Base-by-base conservation (phyloP, 2,797 vertebrate genomes). In the Chaetophractus vellerosus region DNA sequence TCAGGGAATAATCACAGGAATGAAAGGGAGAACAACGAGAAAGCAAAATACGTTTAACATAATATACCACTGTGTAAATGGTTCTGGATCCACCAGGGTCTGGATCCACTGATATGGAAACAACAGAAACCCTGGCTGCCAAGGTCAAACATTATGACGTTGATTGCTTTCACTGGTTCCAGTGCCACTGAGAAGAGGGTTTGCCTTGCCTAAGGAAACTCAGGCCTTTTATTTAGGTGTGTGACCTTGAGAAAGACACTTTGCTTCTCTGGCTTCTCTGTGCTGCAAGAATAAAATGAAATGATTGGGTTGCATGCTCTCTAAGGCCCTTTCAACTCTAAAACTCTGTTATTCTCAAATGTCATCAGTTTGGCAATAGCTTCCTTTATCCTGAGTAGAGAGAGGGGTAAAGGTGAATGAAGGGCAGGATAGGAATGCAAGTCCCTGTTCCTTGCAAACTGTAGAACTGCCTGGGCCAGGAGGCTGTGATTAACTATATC, bases 341-440 rank as follows among this genome's bases (percentile, higher is more conserved):
- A 96, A 93, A 88, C 83, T 96, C 90, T 75, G 55, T 93, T 85
- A 90, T 69, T 95, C 55, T 94, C 92, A 96, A 96, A 97, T 94
- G 95, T 96, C 97, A 94, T 94, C 81, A 81, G n/a, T 79, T 97
- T 97, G 96, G 96, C 93, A 96, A 28, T 80, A 36, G 21, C 85
- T 75, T 92, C 76, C 63, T 38, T 82, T 74, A 63, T 88, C 48
- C 88, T 2, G 0, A 86, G 36, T 75, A 38, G 55, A 96, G 16
- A 38, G 55, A 96, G 16, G 28, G 8, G 59, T 82, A 68, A 92
- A 97, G 93, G 95, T 87, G 85, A 95, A 18, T 59, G 93, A 97
- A 97, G 90, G 92, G 15, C 81, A 94, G 78, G 55, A 57, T 4
- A 76, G 66, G 69, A 88, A 19, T 31, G 18, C 3, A 26, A 85